A percentile compares a stretch with the other conserved stretches of the same genome.
Evolutionary conservation across 2,113 vertebrate genomes (phyloP).

Genomic region (Sardina pilchardus): DNA sequence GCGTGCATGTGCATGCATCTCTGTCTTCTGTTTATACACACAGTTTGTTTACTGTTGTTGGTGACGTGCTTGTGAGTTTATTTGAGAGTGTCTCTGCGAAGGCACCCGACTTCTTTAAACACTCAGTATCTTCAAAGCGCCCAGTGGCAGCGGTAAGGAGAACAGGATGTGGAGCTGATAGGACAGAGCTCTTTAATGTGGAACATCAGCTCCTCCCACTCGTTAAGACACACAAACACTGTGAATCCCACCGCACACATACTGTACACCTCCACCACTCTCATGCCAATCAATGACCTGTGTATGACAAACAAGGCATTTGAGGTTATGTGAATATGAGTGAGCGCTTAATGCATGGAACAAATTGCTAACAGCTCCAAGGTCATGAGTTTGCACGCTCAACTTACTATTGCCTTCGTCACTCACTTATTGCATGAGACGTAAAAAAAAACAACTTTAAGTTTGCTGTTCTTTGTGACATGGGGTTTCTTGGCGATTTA

Average conservation of each 20-base stretch:
- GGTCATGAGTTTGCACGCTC: background rate
- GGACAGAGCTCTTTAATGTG: conserved; percentile 34
- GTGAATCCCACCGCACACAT: background rate
- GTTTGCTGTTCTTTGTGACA: too few relatives aligned
- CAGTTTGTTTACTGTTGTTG: background rate
- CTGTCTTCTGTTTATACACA: background rate
- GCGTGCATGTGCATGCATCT: background rate
- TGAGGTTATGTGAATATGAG: background rate
- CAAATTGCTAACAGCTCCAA: background rate
- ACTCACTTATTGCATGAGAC: too few relatives aligned
- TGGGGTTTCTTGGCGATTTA: too few relatives aligned
- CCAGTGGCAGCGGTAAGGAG: background rate
- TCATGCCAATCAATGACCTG: background rate
- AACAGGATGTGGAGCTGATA: conserved; percentile 43
- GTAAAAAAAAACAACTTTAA: too few relatives aligned
- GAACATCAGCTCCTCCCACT: conserved; percentile 37
- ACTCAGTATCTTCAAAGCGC: conserved; percentile 28
- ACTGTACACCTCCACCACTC: background rate
- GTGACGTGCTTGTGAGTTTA: conserved; percentile 4
- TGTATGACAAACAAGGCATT: background rate
- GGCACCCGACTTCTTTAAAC: conserved; percentile 17
- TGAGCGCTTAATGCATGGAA: background rate
- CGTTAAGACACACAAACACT: conserved; percentile 14
- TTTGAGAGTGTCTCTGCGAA: conserved; percentile 1
- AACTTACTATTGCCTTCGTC: too few relatives aligned